phyloP scores from a whole-genome alignment of 2,888 invertebrate genomes.

The Osmoderma eremita region DNA sequence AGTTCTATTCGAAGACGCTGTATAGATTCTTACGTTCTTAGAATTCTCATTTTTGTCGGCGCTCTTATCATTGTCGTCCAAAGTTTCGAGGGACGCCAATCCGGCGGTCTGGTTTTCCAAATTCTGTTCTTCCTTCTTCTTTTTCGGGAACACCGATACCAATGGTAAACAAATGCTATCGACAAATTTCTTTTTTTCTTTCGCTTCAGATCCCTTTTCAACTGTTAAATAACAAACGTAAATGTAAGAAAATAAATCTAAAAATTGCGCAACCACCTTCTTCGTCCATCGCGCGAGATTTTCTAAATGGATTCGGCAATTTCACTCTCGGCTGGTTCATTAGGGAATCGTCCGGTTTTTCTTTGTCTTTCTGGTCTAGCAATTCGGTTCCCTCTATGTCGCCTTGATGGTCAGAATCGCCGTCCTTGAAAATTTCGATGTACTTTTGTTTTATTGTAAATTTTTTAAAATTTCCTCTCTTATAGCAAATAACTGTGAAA shows the following conservation, averaged over 20 bases:
- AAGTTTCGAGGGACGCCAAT: conserved; percentile 83
- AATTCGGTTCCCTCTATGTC: conserved; percentile 62
- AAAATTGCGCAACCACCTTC: conserved; percentile 44
- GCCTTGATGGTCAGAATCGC: conserved; percentile 64
- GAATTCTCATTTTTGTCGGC: conserved; percentile 76
- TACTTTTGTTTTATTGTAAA: too few species aligned
- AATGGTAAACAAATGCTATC: conserved; percentile 73
- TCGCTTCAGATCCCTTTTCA: conserved; percentile 57
- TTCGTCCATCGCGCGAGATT: conserved; percentile 60
- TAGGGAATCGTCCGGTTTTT: conserved; percentile 57
- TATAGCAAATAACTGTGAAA: too few species aligned
- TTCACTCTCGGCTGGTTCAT: conserved; percentile 62
- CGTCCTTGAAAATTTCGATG: conserved; percentile 50
- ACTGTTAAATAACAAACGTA: conserved; percentile 46
- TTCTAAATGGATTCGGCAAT: conserved; percentile 69
- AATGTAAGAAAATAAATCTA: background rate
- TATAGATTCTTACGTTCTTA: conserved; percentile 68
- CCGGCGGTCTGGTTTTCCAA: conserved; percentile 68
- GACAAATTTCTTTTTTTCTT: conserved; percentile 65
- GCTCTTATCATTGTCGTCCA: conserved; percentile 77
- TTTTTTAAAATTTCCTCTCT: too few species aligned
- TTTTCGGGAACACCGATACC: conserved; percentile 67
- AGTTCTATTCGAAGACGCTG: too few species aligned
- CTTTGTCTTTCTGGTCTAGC: conserved; percentile 56
- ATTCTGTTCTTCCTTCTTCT: conserved; percentile 60